Percentiles rank a stretch among this genome's conserved stretches.
phyloP scores from a whole-genome alignment of 2,113 vertebrate genomes.

The Platichthys stellatus region DNA sequence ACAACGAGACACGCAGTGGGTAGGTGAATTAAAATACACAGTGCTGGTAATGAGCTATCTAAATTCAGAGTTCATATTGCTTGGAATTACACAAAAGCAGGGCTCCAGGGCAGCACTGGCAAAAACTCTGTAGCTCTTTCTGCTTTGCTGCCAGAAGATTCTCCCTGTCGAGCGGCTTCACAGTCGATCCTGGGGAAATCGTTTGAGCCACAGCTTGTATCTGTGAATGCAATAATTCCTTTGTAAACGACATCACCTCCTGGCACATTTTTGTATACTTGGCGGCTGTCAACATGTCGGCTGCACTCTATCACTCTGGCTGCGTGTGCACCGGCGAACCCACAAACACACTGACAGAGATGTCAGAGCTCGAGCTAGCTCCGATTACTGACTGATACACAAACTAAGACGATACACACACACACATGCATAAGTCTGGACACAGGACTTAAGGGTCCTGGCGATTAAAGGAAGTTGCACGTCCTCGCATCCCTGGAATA shows the following conservation, averaged over 20 bases:
- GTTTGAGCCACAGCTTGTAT: slow-evolving; percentile 61
- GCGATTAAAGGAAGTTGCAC: slow-evolving; percentile 64
- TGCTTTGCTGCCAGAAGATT: slow-evolving; percentile 63
- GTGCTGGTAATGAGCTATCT: slow-evolving; percentile 75
- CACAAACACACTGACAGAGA: slow-evolving; percentile 7
- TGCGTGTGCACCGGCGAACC: not conserved
- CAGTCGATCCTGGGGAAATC: slow-evolving; percentile 52
- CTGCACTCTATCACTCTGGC: slow-evolving; percentile 65
- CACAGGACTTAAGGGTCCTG: slow-evolving; percentile 36
- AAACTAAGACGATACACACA: slow-evolving; percentile 29
- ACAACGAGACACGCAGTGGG: slow-evolving; percentile 61
- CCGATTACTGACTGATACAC: slow-evolving; percentile 56
- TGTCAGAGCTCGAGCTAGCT: slow-evolving; percentile 36
- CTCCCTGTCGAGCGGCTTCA: slow-evolving; percentile 55
- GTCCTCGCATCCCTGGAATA: slow-evolving; percentile 49
- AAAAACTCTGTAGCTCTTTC: slow-evolving; percentile 61
- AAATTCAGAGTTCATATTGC: slow-evolving; percentile 81
- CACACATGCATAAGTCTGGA: not conserved
- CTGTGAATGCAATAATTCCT: slow-evolving; percentile 66
- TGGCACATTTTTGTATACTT: slow-evolving; percentile 60
- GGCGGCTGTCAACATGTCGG: slow-evolving; percentile 67
- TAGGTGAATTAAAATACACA: slow-evolving; percentile 76
- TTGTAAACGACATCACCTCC: slow-evolving; percentile 65
- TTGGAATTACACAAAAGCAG: slow-evolving; percentile 75
- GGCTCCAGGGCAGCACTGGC: slow-evolving; percentile 59